These are phyloP conservation scores for Camponotus fellah DNA, from an alignment of 2,888 invertebrate species.

Conservation along the genomic window DNA sequence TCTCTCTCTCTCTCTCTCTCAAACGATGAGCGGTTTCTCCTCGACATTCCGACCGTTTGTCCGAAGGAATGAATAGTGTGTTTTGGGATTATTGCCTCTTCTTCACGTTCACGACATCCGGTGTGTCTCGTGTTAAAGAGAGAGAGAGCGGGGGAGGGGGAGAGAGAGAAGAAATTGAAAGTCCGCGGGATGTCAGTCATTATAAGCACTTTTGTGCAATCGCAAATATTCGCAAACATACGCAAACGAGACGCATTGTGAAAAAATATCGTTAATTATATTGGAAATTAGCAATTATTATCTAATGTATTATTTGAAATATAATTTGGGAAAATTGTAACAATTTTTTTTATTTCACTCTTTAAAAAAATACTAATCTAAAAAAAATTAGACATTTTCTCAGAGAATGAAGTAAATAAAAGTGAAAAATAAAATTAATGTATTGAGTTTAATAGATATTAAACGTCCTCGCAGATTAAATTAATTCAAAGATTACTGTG, in stretches of 20 bases:
- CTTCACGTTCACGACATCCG: slow-evolving; percentile 20
- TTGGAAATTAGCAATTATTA: neutral
- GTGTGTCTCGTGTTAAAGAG: slow-evolving; percentile 42
- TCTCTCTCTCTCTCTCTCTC: slow-evolving; percentile 51
- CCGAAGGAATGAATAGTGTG: slow-evolving; percentile 57
- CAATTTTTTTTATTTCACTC: neutral
- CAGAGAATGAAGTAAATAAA: neutral
- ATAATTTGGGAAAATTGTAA: neutral
- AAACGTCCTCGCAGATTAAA: neutral
- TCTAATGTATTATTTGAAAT: neutral
- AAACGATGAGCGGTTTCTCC: slow-evolving; percentile 35
- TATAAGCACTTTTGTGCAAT: neutral
- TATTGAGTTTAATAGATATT: neutral
- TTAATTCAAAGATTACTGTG: neutral
- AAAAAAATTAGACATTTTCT: neutral
- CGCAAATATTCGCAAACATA: neutral
- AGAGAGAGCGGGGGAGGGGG: neutral
- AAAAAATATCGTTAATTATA: neutral
- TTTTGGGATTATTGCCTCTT: slow-evolving; percentile 78
- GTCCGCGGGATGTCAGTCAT: neutral
- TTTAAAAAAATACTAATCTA: neutral
- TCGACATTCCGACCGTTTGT: slow-evolving; percentile 47
- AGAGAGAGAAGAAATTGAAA: neutral
- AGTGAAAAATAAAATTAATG: neutral
- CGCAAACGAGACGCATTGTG: neutral